Percentiles rank a stretch among this genome's conserved stretches.
These are phyloP conservation scores for Cryptomyrus ogoouensis DNA, from an alignment of 2,113 vertebrate genomes.

Conservation along the genomic window DNA sequence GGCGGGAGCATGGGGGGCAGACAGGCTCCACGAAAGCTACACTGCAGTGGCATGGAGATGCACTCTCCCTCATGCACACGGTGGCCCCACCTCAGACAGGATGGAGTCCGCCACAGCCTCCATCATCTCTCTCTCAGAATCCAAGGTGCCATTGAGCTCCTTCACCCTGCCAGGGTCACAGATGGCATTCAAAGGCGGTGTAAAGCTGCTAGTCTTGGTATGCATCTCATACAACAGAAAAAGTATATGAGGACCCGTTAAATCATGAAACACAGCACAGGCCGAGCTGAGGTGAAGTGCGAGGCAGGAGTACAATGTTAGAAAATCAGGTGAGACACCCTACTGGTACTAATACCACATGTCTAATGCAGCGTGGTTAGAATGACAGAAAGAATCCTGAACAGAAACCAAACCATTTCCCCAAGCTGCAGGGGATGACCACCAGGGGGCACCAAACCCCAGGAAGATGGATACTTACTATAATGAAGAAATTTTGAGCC, in stretches of 20 bases:
- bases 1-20: no score
- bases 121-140: neutral
- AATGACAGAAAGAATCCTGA: neutral
- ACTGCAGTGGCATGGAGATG: neutral
- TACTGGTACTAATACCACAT: neutral
- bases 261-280: neutral
- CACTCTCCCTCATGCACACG: neutral
- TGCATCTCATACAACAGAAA: neutral
- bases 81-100: slow-evolving; percentile 48
- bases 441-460: neutral
- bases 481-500: neutral
- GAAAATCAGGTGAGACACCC: neutral
- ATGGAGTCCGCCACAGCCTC: slow-evolving; percentile 15
- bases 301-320: neutral
- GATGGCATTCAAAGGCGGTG: neutral
- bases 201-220: neutral
- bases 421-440: neutral
- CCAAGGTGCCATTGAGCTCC: slow-evolving; percentile 49
- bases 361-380: neutral
- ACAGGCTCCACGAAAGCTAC: neutral
- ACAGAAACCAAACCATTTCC: neutral
- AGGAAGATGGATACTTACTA: neutral
- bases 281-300: neutral
- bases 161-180: slow-evolving; percentile 52
- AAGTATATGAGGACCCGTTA: no score